Percentiles rank a stretch among this genome's conserved stretches.
Conservation (phyloP, 2,113 vertebrate species). For the Patagioenas fasciata region DNA sequence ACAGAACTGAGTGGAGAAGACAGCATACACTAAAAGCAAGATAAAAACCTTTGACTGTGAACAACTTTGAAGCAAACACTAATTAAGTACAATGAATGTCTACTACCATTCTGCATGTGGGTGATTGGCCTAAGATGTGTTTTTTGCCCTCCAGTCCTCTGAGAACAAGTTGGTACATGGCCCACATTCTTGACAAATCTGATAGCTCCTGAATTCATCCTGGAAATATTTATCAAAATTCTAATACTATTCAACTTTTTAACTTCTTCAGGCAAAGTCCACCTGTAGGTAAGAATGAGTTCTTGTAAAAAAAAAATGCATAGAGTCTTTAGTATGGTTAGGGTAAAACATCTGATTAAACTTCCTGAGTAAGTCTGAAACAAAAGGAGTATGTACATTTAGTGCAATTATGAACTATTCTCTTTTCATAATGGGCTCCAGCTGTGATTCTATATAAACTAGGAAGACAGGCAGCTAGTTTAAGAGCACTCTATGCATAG, state of each 20-base stretch:
- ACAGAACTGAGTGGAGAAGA: neutral
- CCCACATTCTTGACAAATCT: neutral
- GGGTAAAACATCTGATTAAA: constrained; percentile 61
- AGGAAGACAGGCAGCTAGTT: constrained; percentile 30
- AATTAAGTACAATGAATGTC: neutral
- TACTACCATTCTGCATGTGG: neutral
- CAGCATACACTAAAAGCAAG: neutral
- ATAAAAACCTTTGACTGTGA: neutral
- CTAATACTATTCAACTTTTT: neutral
- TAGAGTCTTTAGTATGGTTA: neutral
- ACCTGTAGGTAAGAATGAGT: constrained; percentile 9
- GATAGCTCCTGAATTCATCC: neutral
- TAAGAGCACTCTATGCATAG: constrained; percentile 10
- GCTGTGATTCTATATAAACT: constrained; percentile 51
- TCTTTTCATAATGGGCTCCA: constrained; percentile 58
- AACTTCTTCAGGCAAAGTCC: neutral
- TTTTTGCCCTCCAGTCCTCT: neutral
- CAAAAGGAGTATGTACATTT: constrained; percentile 57
- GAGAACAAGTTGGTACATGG: neutral
- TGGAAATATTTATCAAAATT: constrained; percentile 22
- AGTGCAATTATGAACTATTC: constrained; percentile 61
- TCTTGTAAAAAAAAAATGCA: constrained; percentile 40
- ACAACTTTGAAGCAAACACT: neutral
- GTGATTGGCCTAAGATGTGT: neutral
- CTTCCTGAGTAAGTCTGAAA: neutral